Conservation (phyloP, 2,888 invertebrate genomes). For the Entomobrya proxima region DNA sequence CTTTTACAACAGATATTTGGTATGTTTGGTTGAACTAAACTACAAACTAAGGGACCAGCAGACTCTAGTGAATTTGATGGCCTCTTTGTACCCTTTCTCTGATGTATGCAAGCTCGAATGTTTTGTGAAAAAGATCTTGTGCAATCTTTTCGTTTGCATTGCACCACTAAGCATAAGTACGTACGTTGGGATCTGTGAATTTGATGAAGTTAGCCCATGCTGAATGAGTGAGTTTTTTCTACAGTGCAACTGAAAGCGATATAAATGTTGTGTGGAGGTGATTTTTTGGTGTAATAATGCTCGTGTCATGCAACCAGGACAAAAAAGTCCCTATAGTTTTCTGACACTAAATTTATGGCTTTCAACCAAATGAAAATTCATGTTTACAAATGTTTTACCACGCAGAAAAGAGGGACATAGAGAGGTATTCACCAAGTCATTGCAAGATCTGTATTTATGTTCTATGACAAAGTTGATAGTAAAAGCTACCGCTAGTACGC, state of each 20-base stretch:
- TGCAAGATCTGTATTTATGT: too few relatives aligned
- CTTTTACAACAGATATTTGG: not conserved
- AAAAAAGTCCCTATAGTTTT: conserved; percentile 32
- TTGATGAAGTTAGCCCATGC: too few relatives aligned
- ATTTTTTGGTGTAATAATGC: conserved; percentile 24
- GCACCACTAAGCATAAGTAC: too few relatives aligned
- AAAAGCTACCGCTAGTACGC: not conserved
- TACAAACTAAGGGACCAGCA: too few relatives aligned
- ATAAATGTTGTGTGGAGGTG: not conserved
- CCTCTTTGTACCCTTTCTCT: not conserved
- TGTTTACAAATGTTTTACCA: conserved; percentile 49
- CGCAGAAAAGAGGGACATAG: not conserved
- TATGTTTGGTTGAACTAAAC: not conserved
- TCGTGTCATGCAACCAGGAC: conserved; percentile 35
- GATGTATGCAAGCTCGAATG: not conserved
- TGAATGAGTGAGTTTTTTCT: too few relatives aligned
- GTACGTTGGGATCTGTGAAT: too few relatives aligned
- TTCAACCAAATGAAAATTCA: conserved; percentile 63
- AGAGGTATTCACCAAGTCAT: not conserved
- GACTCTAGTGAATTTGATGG: not conserved
- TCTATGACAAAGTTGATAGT: conserved; percentile 32
- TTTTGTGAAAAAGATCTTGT: not conserved
- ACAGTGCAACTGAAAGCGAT: not conserved
- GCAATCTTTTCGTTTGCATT: too few relatives aligned
- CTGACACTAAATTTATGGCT: conserved; percentile 54